phyloP scores from a whole-genome alignment of 2,888 invertebrate species.

The Quadroppia sp. region DNA sequence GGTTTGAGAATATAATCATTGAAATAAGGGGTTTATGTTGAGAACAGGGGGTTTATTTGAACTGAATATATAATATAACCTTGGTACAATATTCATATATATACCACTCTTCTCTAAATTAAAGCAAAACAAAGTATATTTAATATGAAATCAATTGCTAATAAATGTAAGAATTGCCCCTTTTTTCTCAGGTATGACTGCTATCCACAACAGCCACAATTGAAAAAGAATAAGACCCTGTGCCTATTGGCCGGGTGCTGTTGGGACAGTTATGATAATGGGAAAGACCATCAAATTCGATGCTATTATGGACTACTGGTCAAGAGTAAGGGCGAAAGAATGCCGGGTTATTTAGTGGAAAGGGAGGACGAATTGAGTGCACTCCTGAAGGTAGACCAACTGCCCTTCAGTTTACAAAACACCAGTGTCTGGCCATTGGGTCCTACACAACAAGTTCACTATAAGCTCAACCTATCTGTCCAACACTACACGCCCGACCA shows the following conservation, averaged over 20 bases:
- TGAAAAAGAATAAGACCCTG: background rate
- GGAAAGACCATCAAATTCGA: background rate
- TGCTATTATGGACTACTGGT: slow-evolving; percentile 29
- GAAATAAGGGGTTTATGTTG: too few relatives aligned
- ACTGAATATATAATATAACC: too few relatives aligned
- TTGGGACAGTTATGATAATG: slow-evolving; percentile 39
- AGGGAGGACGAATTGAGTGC: background rate
- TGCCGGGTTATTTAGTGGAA: slow-evolving; percentile 6
- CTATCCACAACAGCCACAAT: background rate
- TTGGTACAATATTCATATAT: too few relatives aligned
- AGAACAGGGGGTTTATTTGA: too few relatives aligned
- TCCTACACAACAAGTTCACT: too few relatives aligned
- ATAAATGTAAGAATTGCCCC: too few relatives aligned
- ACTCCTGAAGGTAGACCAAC: background rate
- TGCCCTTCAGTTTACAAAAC: slow-evolving; percentile 10
- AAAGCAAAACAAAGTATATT: too few relatives aligned
- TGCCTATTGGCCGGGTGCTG: slow-evolving; percentile 27
- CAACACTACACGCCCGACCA: slow-evolving; percentile 10
- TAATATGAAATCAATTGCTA: too few relatives aligned
- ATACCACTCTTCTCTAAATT: too few relatives aligned
- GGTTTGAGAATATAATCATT: too few relatives aligned
- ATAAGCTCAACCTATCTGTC: background rate
- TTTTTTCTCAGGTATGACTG: slow-evolving; percentile 8
- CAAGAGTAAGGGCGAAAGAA: background rate
- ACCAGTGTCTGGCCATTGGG: background rate